Evolutionary conservation across 2,888 invertebrate species (phyloP), one percentile per base, ranked within the genome.

Genomic region (Peribatodes rhomboidaria): DNA sequence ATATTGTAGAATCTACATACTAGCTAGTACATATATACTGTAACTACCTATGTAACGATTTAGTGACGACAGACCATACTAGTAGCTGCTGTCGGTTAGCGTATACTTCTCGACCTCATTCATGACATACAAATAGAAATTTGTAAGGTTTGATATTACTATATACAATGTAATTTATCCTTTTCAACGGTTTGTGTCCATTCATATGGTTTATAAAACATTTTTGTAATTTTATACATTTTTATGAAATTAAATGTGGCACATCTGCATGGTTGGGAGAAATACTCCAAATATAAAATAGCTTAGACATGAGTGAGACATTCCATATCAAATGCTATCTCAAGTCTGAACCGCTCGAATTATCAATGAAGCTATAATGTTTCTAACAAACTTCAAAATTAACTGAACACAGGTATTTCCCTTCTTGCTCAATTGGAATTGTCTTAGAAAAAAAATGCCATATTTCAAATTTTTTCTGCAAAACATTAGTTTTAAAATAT

Each of bases 161-260:
- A 88, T 90, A 88, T 92, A 91, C 88, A 90, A 80, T 72, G 80
- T 77, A 78, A 49, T 67, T 83, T 82, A 85, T 87, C 84, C 83
- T 87, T 82, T 83, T 86, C 80, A 86, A 82, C 82, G 79, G 77
- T 27, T 80, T 74, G 74, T 84, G 82, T 90, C 85, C 84, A 85
- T 75, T 84, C 80, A 74, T 84, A 86, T 90, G 81, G 82, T 90
- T 91, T 90, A 84, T 81, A 87, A 82, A 86, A 84, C 82, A 82
- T 87, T 92, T 92, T 93, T 92, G 92, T 92, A 92, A 91, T 93
- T 93, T 93, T 92, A 92, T 93, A 92, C 89, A 89, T 89, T 91
- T 92, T 87, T 60, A 90, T 85, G 82, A 90, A 92, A 89, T 90
- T 89, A 72, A 77, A 86, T 84, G 89, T 90, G 87, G 85, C 86